Evolutionary conservation across 2,888 invertebrate genomes (phyloP), one percentile per base, ranked within the genome.

Genomic region (Spisula solida): DNA sequence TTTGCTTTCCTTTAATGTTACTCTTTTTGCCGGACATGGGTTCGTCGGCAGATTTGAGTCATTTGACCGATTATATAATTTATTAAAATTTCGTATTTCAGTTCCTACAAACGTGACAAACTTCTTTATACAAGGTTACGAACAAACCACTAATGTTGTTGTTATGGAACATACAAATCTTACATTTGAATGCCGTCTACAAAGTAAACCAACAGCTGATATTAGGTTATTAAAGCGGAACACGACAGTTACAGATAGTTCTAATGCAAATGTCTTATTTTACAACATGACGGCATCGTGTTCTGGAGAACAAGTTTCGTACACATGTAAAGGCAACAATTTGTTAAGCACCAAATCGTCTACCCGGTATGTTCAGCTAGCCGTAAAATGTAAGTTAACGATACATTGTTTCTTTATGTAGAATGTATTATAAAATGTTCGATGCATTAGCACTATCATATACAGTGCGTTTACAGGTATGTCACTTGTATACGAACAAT

Each of bases 141-240:
- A 10, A 25, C 25, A 66, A n/a, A 66, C n/a, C 60, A 25, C 60
- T 4, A 66, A 25, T 10, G 25, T 66, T 4, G 60, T 66, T 25
- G 25, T 66, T 10, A 66, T 66, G 60, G 60, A 66, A 66, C 60
- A 66, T 25, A 66, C 60, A 66, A 5, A 10, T 8, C 60, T 66
- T 2, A 66, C 60, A 66, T 66, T 66, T 66, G 60, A 66, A 66
- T 66, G 60, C 12, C 60, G 60, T 66, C 10, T 66, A 66, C 60
- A 66, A 66, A 25, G 60, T 66, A 66, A 66, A n/a, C 60, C 60
- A 66, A 66, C 25, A 25, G 60, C 60, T 25, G 25, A n/a, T 66
- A 25, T 66, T 8, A 5, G 12, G 25, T 10, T 66, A 25, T 25
- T 25, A 8, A 25, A 66, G 60, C 4, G 6, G n/a, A n/a, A 66